Conservation (phyloP, 2,797 vertebrate genomes). For the Arctocebus calabarensis region DNA sequence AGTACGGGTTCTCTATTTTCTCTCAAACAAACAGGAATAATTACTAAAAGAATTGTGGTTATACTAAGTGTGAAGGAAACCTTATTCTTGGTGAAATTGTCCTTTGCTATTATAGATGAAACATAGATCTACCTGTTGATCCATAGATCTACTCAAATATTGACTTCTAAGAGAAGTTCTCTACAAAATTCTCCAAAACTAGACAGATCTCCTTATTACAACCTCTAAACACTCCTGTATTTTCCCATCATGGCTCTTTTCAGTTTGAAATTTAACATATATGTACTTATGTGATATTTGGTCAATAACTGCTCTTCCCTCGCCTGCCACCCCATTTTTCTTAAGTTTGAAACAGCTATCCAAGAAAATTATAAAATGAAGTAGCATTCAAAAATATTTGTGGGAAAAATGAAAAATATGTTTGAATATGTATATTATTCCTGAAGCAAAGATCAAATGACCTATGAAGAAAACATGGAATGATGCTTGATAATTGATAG, state of each 20-base stretch:
- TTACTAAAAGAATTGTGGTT: background rate
- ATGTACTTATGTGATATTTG: background rate
- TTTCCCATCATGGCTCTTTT: background rate
- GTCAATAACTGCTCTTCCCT: background rate
- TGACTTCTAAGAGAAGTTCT: constrained; percentile 25
- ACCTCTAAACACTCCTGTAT: background rate
- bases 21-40: constrained; percentile 26
- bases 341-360: background rate
- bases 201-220: background rate
- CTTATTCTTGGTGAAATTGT: background rate
- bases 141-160: background rate
- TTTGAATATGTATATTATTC: constrained; percentile 47
- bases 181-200: background rate
- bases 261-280: background rate
- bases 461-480: background rate
- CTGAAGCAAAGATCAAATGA: constrained; percentile 39
- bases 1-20: background rate
- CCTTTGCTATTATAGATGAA: background rate
- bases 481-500: background rate
- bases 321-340: background rate
- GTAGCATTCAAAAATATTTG: constrained; percentile 16
- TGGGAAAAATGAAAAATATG: background rate
- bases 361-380: background rate
- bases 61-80: background rate
- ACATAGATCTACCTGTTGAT: background rate